A percentile compares a stretch with the other conserved stretches of the same genome.
These are phyloP conservation scores for Malurus splendens DNA, from an alignment of 2,797 vertebrate genomes.

Conservation along the genomic window DNA sequence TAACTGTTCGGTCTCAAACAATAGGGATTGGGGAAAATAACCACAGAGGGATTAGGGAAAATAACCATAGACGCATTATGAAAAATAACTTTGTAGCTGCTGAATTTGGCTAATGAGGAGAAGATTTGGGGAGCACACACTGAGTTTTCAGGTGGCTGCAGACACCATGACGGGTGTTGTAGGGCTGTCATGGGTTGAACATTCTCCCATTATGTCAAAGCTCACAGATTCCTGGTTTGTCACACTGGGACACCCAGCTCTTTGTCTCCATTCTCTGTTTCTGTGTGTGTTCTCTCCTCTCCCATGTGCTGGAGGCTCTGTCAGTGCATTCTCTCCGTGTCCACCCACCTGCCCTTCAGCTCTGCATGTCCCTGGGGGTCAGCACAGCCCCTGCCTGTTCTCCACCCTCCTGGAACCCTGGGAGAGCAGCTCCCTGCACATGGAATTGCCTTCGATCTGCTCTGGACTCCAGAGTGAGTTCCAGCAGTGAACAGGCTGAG, in stretches of 20 bases:
- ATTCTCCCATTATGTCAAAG: neutral
- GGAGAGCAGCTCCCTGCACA: neutral
- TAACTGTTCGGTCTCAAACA: neutral
- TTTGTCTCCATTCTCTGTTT: neutral
- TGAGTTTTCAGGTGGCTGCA: neutral
- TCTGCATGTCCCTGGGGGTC: neutral
- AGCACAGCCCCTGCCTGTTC: neutral
- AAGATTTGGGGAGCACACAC: neutral
- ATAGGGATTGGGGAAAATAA: neutral
- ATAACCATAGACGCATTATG: fast-evolving
- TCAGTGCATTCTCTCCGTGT: fast-evolving
- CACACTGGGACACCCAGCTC: neutral
- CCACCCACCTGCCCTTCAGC: neutral
- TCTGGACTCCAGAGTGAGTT: neutral
- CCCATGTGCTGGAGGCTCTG: neutral
- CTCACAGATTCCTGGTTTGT: neutral
- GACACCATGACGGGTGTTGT: neutral
- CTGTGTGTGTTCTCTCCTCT: neutral
- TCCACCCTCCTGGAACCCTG: fast-evolving
- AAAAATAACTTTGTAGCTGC: neutral
- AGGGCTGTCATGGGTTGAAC: neutral
- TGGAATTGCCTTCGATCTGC: neutral
- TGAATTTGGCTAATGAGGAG: neutral
- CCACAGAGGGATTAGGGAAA: neutral
- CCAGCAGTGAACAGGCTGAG: neutral